A percentile compares a stretch with the other conserved stretches of the same genome.
Evolutionary conservation across 2,888 invertebrate genomes (phyloP).

Genomic region (Euplexia lucipara): DNA sequence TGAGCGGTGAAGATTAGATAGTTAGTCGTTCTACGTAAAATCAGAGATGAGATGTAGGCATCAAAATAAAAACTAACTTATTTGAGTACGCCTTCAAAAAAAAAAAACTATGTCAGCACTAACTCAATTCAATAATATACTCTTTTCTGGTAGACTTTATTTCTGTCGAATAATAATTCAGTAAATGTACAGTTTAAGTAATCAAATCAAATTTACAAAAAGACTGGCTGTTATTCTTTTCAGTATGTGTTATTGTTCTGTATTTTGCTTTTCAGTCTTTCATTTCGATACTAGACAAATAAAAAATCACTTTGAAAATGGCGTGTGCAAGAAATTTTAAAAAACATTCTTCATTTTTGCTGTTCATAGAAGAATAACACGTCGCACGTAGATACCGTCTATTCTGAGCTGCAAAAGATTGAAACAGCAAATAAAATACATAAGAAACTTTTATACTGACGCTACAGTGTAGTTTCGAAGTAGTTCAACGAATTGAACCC

Average conservation of each 20-base stretch:
- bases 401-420: slow-evolving; percentile 14
- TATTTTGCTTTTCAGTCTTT: background rate
- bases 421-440: slow-evolving; percentile 11
- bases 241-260: background rate
- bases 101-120: too few relatives aligned
- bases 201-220: background rate
- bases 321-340: background rate
- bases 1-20: too few relatives aligned
- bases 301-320: background rate
- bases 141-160: too few relatives aligned
- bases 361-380: background rate
- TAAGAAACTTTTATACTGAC: slow-evolving; percentile 6
- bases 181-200: too few relatives aligned
- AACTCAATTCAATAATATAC: too few relatives aligned
- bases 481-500: slow-evolving; percentile 22
- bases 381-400: background rate
- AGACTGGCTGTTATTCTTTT: background rate
- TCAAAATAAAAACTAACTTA: too few relatives aligned
- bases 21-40: too few relatives aligned
- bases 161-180: too few relatives aligned
- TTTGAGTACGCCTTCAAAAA: too few relatives aligned
- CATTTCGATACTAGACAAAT: background rate
- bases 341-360: background rate
- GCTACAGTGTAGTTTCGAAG: slow-evolving; percentile 12
- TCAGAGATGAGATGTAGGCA: too few relatives aligned